phyloP scores from a whole-genome alignment of 2,888 invertebrate species.

The Pammene fasciana region DNA sequence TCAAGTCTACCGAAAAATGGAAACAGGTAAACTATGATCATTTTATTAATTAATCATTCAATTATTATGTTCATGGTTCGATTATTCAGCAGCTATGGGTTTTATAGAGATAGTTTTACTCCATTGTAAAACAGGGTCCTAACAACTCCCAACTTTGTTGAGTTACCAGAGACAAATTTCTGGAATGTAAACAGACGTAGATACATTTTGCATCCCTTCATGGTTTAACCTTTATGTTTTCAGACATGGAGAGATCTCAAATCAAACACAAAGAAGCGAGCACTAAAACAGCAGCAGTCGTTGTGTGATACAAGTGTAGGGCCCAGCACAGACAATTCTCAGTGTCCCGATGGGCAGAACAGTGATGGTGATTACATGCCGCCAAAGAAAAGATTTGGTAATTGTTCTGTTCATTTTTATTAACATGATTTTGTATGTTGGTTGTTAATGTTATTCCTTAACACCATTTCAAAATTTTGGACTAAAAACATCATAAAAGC shows the following conservation, averaged over 20 bases:
- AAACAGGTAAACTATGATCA: conserved; percentile 49
- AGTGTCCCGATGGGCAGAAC: conserved; percentile 41
- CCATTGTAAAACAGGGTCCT: no score
- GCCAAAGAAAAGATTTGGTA: conserved; percentile 47
- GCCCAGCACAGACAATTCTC: conserved; percentile 45
- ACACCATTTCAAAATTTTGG: no score
- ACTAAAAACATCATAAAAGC: no score
- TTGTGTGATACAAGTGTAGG: conserved; percentile 49
- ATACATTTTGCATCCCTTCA: no score
- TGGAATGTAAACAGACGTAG: no score
- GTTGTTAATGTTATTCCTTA: no score
- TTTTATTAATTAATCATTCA: not conserved
- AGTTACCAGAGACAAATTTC: no score
- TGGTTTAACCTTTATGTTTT: conserved; percentile 2
- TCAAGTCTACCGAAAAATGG: conserved; percentile 56
- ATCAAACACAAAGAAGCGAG: conserved; percentile 50
- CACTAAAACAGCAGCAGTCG: conserved; percentile 48
- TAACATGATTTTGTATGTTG: not conserved
- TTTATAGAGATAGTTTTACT: no score
- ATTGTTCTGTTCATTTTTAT: not conserved
- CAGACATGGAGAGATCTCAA: conserved; percentile 56
- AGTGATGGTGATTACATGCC: conserved; percentile 45
- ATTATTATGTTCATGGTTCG: no score
- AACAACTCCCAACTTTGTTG: no score
- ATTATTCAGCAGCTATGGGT: no score